Base-by-base conservation (phyloP, 2,113 vertebrate species). In the Dissostichus mawsoni region DNA sequence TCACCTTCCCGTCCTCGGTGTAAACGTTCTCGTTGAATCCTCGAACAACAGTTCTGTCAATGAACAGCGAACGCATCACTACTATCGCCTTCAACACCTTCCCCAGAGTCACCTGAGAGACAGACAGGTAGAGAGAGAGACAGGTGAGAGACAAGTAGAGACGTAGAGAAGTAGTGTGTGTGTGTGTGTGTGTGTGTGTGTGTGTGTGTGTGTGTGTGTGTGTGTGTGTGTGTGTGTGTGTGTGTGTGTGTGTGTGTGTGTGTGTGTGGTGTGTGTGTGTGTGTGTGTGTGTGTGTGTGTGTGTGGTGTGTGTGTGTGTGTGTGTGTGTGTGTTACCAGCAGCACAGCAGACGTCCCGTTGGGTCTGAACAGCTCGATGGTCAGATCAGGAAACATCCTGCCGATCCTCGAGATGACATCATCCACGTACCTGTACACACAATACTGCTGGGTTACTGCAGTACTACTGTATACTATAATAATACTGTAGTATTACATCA, bases 31-130 rank as follows among this genome's bases (percentile, higher is more conserved):
- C 98, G 0, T 93, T 95, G 85, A 95, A 99, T 1, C 97, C 98
- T 70, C 97, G 96, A 5, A 99, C 98, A 0, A 99, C 96, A 0
- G 98, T 98, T n/a, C 20, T 94, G 85, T 99, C 98, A 0, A 99
- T 99, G 93, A 99, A 99, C 51, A 99, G 96, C 58, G 97, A 99
- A 48, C 98, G 92, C 98, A 99, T 99, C 88, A 99, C 98, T 6
- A 99, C 96, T 0, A 99, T 97, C 33, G 98, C 98, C 82, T 98
- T 99, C 59, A 99, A 41, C 84, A 99, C 97, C 75, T 99, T 99
- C 13, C 98, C 98, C 83, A 99, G 86, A 36, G 98, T 98, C 59
- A 99, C 98, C 98, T 99, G 91, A 79, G 33, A 45, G 44, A 1
- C 4, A 57, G 1, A 66, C 25, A 25, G 6, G 7, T 14, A 25